These are phyloP conservation scores for Drosophila niveifrons DNA, from an alignment of 2,888 invertebrate species.

Conservation along the genomic window DNA sequence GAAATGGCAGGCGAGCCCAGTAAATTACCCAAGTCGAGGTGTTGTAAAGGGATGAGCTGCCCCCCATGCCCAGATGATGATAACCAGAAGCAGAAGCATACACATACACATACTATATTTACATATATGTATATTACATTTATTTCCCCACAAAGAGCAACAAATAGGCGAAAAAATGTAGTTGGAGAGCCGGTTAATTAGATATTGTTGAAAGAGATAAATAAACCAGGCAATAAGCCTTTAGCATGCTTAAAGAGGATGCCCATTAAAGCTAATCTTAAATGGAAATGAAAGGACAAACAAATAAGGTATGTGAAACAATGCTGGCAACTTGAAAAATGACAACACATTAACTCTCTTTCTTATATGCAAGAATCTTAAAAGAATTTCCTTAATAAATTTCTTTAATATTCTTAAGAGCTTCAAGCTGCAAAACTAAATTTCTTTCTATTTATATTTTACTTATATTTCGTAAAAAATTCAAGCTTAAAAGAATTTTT, in stretches of 20 bases:
- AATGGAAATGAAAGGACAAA: slow-evolving; percentile 2
- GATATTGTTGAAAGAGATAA: slow-evolving; percentile 16
- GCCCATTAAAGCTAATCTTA: slow-evolving; percentile 2
- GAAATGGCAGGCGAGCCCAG: slow-evolving; percentile 50
- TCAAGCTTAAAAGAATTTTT: too few species aligned
- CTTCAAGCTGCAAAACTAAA: not conserved
- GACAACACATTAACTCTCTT: too few species aligned
- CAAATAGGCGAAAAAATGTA: slow-evolving; percentile 18
- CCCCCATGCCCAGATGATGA: slow-evolving; percentile 27
- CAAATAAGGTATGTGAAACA: not conserved
- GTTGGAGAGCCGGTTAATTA: slow-evolving; percentile 40
- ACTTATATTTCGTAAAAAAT: too few species aligned
- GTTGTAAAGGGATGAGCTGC: slow-evolving; percentile 26
- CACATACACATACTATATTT: slow-evolving; percentile 16
- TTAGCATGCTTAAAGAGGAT: slow-evolving; percentile 28
- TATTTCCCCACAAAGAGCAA: not conserved
- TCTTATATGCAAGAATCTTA: too few species aligned
- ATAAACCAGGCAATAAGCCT: not conserved
- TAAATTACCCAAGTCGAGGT: slow-evolving; percentile 51
- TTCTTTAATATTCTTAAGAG: too few species aligned
- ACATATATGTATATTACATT: not conserved
- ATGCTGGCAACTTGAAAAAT: not conserved
- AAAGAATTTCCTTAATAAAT: too few species aligned
- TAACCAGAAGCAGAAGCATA: slow-evolving; percentile 6
- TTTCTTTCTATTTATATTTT: not conserved